Base-by-base conservation (phyloP, 2,113 vertebrate species). In the Scortum barcoo region DNA sequence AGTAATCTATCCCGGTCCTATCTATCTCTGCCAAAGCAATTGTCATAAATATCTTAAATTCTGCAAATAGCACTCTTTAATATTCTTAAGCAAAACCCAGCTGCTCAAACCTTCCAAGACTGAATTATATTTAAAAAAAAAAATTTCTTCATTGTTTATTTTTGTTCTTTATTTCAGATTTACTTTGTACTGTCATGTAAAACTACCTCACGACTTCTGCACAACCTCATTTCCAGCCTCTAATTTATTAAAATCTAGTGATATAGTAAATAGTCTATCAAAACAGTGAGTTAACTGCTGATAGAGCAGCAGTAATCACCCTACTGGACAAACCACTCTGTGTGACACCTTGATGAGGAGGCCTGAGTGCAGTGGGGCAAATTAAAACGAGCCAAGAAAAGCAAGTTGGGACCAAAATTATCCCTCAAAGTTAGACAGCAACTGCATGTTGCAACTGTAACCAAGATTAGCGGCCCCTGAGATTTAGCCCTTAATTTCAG, bases 41-140 rank as follows among this genome's bases (percentile, higher is more conserved):
- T 83, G 78, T 87, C 71, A 80, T 82, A 88, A 89, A 83, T 84
- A 84, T 80, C 71, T 72, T 75, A 68, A 87, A 88, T 78, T 87
- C 76, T 78, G 74, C 79, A 90, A 88, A 68, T 70, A 72, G 36
- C 63, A 28, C n/a, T 82, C 57, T 83, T 88, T 65, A 71, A 76
- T 82, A 83, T 89, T 86, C 78, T 50, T 63, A 26, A 51, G 50
- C 12, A 62, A 70, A 68, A 48, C 33, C 62, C 38, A 70, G 36
- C n/a, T 50, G 62, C 68, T 50, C 46, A 75, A 54, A 79, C 56
- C 36, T 57, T 84, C 40, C n/a, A 28, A 80, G 60, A 56, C 19
- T 28, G 17, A 69, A 74, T 51, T 9, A 22, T 71, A n/a, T 26
- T 86, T 51, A 17, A 22, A 42, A 57, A 51, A 58, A 30, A 22